Evolutionary conservation across 2,797 vertebrate genomes (phyloP).

Genomic region (Poeciliopsis infans): DNA sequence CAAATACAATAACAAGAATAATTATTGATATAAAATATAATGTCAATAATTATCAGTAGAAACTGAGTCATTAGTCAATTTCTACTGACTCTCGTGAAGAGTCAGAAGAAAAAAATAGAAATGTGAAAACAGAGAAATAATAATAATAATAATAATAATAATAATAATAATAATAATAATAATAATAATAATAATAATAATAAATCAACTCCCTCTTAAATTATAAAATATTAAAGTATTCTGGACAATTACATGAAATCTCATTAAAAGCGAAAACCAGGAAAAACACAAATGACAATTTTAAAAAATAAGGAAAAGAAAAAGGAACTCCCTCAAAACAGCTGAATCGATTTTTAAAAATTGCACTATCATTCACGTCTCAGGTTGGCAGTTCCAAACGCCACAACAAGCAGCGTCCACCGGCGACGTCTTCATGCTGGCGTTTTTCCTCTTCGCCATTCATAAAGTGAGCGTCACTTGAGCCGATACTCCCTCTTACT

Average conservation of each 20-base stretch:
- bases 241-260: not conserved
- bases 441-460: conserved; percentile 39
- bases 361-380: not conserved
- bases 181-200: not conserved
- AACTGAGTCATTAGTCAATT: too few species aligned
- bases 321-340: not conserved
- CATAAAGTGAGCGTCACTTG: conserved; percentile 29
- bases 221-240: not conserved
- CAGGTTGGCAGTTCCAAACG: conserved; percentile 2
- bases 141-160: not conserved
- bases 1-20: not conserved
- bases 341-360: not conserved
- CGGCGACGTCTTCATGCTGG: conserved; percentile 33
- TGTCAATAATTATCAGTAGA: not conserved
- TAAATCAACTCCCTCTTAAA: not conserved
- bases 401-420: conserved; percentile 22
- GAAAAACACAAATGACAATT: not conserved
- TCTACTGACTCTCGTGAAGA: too few species aligned
- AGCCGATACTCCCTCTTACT: not conserved
- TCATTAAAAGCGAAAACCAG: not conserved
- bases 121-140: not conserved
- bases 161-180: not conserved
- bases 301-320: not conserved
- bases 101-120: not conserved
- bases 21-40: not conserved